A percentile compares a stretch with the other conserved stretches of the same genome.
These are phyloP conservation scores for Phymorhynchus buccinoides DNA, from an alignment of 1,140 invertebrate species.

Conservation along the genomic window DNA sequence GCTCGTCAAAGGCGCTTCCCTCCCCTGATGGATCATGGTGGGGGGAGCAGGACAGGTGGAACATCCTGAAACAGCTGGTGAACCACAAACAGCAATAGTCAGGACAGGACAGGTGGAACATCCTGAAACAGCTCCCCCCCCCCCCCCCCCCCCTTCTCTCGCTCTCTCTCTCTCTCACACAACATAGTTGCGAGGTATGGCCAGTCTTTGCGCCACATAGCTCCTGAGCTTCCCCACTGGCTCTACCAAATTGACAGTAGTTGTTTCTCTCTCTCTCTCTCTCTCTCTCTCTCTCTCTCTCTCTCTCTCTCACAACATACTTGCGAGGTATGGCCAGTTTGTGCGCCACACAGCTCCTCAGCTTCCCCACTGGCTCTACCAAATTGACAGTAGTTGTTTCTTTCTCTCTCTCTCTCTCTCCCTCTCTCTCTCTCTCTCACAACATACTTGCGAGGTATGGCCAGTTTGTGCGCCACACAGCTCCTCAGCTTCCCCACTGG, in stretches of 20 bases:
- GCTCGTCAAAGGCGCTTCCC: slow-evolving; percentile 53
- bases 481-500: slow-evolving; percentile 54
- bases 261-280: too few species aligned
- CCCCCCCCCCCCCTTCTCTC: too few species aligned
- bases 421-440: too few species aligned
- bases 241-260: slow-evolving; percentile 53
- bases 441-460: slow-evolving; percentile 50
- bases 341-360: slow-evolving; percentile 48
- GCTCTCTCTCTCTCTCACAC: too few species aligned
- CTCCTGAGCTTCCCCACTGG: slow-evolving; percentile 54
- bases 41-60: slow-evolving; percentile 55
- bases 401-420: too few species aligned
- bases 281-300: too few species aligned
- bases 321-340: slow-evolving; percentile 48
- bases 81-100: too few species aligned
- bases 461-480: slow-evolving; percentile 49
- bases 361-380: slow-evolving; percentile 54
- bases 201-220: slow-evolving; percentile 49
- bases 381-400: slow-evolving; percentile 54
- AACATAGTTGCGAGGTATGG: slow-evolving; percentile 49
- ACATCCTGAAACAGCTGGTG: slow-evolving; percentile 59
- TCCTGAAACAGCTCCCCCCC: too few species aligned
- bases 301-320: slow-evolving; percentile 47
- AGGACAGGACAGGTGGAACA: too few species aligned
- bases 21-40: slow-evolving; percentile 46